These are phyloP conservation scores for Saimiri boliviensis DNA, from an alignment of 2,113 vertebrate species.

Conservation along the genomic window DNA sequence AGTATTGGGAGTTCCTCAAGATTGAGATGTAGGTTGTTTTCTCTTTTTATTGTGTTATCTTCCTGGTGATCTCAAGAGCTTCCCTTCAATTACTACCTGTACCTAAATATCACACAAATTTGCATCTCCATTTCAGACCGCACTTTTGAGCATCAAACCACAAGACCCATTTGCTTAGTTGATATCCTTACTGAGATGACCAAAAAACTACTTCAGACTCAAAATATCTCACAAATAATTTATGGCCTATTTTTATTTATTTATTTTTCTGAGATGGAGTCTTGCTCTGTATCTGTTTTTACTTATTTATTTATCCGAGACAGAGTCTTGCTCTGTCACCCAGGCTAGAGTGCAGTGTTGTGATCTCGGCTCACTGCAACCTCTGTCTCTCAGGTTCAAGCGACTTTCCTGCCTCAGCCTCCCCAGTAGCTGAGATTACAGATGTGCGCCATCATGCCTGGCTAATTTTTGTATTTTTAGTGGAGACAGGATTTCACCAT, in stretches of 20 bases:
- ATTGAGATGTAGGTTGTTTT: not conserved
- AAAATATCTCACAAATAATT: conserved; percentile 16
- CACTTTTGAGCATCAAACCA: conserved; percentile 27
- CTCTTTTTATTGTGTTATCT: not conserved
- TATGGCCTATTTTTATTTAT: not conserved
- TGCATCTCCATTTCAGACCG: not conserved
- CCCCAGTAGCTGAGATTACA: too few species aligned
- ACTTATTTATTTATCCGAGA: too few species aligned
- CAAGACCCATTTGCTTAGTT: not conserved
- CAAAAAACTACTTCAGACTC: conserved; percentile 17
- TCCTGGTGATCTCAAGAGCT: not conserved
- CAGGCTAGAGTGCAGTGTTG: too few species aligned
- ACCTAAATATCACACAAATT: not conserved
- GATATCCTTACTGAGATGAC: not conserved
- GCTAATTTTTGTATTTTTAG: too few species aligned
- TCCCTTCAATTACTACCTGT: not conserved
- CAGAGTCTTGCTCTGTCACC: too few species aligned
- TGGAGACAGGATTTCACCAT: too few species aligned
- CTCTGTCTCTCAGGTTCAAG: too few species aligned
- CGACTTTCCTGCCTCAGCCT: too few species aligned
- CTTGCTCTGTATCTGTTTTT: too few species aligned
- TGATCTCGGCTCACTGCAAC: too few species aligned
- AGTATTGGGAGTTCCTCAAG: not conserved
- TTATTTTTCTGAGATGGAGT: too few species aligned
- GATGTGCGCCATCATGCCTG: fast-evolving